Evolutionary conservation across 2,888 invertebrate species (phyloP).

Genomic region (Drosophila melanocephala): DNA sequence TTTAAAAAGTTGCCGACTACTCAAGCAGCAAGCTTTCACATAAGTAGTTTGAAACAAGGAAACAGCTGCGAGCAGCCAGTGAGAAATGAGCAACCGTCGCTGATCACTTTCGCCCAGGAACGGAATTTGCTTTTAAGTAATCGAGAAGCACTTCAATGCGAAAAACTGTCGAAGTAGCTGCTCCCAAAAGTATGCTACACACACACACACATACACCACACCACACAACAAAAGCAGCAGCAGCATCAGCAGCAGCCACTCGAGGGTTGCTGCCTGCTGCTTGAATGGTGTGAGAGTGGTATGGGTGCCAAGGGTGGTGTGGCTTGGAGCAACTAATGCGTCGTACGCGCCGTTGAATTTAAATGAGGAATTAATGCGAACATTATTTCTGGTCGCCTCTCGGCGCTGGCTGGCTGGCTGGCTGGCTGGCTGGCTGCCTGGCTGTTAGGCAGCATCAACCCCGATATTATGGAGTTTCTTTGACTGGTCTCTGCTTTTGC

Average conservation of each 20-base stretch:
- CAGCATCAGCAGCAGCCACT: slow-evolving; percentile 16
- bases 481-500: slow-evolving; percentile 29
- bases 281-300: slow-evolving; percentile 3
- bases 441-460: slow-evolving; percentile 22
- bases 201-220: slow-evolving; percentile 3
- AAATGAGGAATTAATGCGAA: slow-evolving; percentile 86
- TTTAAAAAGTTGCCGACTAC: slow-evolving; percentile 71
- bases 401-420: slow-evolving; percentile 5
- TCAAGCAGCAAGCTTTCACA: slow-evolving; percentile 52
- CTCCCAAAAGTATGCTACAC: slow-evolving; percentile 59
- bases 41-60: slow-evolving; percentile 61
- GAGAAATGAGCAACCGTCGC: slow-evolving; percentile 32
- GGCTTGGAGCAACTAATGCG: slow-evolving; percentile 80
- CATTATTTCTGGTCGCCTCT: slow-evolving; percentile 72
- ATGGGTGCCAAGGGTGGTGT: slow-evolving; percentile 10
- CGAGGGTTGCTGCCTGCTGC: slow-evolving; percentile 14
- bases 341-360: slow-evolving; percentile 86
- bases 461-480: slow-evolving; percentile 29
- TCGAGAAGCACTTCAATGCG: slow-evolving; percentile 80
- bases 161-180: slow-evolving; percentile 56
- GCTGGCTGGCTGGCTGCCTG: background rate
- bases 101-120: slow-evolving; percentile 71
- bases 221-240: slow-evolving; percentile 33
- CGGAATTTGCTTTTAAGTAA: slow-evolving; percentile 82
- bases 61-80: slow-evolving; percentile 51